Base-by-base conservation (phyloP, 2,113 vertebrate genomes). In the Oncorhynchus masou region DNA sequence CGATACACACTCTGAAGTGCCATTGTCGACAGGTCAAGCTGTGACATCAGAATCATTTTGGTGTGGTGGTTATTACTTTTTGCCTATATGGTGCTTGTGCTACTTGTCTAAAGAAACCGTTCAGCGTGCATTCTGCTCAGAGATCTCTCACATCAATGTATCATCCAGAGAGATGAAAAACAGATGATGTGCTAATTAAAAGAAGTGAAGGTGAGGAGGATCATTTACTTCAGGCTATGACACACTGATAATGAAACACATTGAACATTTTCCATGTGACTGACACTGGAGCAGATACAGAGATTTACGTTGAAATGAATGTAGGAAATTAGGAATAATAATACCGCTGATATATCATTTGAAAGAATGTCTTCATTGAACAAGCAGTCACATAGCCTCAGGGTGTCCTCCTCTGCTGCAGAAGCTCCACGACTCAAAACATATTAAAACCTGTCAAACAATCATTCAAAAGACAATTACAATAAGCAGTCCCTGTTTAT, bases 201-300 rank as follows among this genome's bases (percentile, higher is more conserved):
- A 62, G 19, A 22, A 77, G 79, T 75, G 59, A 62, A 65, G 79
- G 70, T 68, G 76, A 75, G 27, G 68, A 62, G 51, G 80, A 80
- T 71, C 74, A 34, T 74, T 29, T 66, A 73, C 79, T 6, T 67
- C 65, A 27, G 54, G 76, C 68, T 80, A 65, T 79, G 82, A 83
- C 82, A 79, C 81, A 22, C 60, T 65, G 76, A 85, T 88, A 89
- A 88, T 89, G 86, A 88, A 88, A 86, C 74, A 73, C 84, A 83
- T 78, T 31, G 82, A 67, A 22, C 82, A 86, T 81, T 80, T 11
- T 62, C 59, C 59, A 62, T 24, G 59, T 62, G 59, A 62, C 20
- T n/a, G 59, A 62, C 79, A 90, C 87, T 80, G 81, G 82, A 86
- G 84, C 86, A 76, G 81, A 86, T 82, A 90, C 85, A 79, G 77